Evolutionary conservation across 2,797 vertebrate genomes (phyloP).

Genomic region (Chaetodon trifasciatus): DNA sequence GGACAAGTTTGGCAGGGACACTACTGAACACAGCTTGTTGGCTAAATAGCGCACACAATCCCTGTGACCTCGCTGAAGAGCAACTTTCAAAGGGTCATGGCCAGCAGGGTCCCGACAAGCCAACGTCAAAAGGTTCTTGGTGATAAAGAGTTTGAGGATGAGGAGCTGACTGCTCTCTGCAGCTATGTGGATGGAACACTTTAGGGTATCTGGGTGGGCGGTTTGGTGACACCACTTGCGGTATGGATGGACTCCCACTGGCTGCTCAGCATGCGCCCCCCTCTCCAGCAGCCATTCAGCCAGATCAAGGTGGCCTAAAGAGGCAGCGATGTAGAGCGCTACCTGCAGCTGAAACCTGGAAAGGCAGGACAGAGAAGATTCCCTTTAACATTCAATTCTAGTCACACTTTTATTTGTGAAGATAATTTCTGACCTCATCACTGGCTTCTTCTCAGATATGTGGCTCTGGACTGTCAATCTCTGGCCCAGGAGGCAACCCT

Average conservation of each 20-base stretch:
- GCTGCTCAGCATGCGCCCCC: slow-evolving; percentile 73
- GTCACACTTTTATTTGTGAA: background rate
- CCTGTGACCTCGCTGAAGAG: slow-evolving; percentile 73
- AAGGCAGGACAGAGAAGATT: slow-evolving; percentile 4
- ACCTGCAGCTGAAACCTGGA: slow-evolving; percentile 85
- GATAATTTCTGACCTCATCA: slow-evolving; percentile 70
- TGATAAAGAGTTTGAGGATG: slow-evolving; percentile 86
- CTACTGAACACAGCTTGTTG: slow-evolving; percentile 81
- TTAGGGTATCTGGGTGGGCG: slow-evolving; percentile 79
- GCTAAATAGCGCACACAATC: slow-evolving; percentile 82
- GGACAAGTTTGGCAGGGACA: slow-evolving; percentile 77
- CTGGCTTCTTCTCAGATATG: slow-evolving; percentile 65
- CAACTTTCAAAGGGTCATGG: slow-evolving; percentile 79
- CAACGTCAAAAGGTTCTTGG: slow-evolving; percentile 76
- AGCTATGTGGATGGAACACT: slow-evolving; percentile 84
- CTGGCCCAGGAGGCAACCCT: slow-evolving; percentile 77
- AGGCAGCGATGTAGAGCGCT: slow-evolving; percentile 86
- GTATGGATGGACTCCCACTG: slow-evolving; percentile 83
- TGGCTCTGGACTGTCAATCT: slow-evolving; percentile 73
- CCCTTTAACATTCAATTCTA: background rate
- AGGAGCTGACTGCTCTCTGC: slow-evolving; percentile 82
- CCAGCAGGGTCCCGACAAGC: slow-evolving; percentile 77
- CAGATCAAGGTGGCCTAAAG: slow-evolving; percentile 82
- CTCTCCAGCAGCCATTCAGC: slow-evolving; percentile 83
- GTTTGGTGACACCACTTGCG: slow-evolving; percentile 85